Evolutionary conservation across 2,797 vertebrate genomes (phyloP).

Genomic region (Microchirus variegatus): DNA sequence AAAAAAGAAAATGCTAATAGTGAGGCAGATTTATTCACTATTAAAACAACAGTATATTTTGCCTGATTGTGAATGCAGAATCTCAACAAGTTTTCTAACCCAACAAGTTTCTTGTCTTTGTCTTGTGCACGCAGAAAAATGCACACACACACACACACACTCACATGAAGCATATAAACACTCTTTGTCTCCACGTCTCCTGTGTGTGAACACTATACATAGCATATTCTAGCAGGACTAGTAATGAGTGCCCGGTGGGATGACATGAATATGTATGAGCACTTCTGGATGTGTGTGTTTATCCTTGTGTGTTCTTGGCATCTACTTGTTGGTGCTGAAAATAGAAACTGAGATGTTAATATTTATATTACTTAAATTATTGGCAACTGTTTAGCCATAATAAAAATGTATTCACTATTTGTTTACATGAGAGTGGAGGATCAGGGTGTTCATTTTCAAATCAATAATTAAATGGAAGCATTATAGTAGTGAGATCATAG

Average conservation of each 20-base stretch:
- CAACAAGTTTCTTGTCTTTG: neutral
- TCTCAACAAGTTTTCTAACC: slow-evolving; percentile 5
- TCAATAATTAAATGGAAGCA: slow-evolving; percentile 54
- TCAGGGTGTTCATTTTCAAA: slow-evolving; percentile 35
- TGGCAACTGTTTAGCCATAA: slow-evolving; percentile 8
- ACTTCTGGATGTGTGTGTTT: slow-evolving; percentile 55
- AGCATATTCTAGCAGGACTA: slow-evolving; percentile 26
- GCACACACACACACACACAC: neutral
- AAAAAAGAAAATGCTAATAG: neutral
- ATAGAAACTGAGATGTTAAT: slow-evolving; percentile 54
- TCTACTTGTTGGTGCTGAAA: slow-evolving; percentile 53
- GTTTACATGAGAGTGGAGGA: slow-evolving; percentile 46
- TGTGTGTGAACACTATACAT: slow-evolving; percentile 33
- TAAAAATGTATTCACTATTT: slow-evolving; percentile 34
- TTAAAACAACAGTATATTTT: neutral
- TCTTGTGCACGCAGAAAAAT: neutral
- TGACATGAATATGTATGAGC: slow-evolving; percentile 73
- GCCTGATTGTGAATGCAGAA: neutral
- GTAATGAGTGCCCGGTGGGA: slow-evolving; percentile 55
- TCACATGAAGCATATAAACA: neutral
- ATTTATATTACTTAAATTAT: slow-evolving; percentile 51
- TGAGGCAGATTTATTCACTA: no score
- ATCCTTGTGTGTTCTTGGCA: slow-evolving; percentile 54
- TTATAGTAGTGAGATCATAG: slow-evolving; percentile 58
- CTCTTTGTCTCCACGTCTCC: slow-evolving; percentile 6